Evolutionary conservation across 1,140 invertebrate genomes (phyloP).

Genomic region (Nasonia giraulti): DNA sequence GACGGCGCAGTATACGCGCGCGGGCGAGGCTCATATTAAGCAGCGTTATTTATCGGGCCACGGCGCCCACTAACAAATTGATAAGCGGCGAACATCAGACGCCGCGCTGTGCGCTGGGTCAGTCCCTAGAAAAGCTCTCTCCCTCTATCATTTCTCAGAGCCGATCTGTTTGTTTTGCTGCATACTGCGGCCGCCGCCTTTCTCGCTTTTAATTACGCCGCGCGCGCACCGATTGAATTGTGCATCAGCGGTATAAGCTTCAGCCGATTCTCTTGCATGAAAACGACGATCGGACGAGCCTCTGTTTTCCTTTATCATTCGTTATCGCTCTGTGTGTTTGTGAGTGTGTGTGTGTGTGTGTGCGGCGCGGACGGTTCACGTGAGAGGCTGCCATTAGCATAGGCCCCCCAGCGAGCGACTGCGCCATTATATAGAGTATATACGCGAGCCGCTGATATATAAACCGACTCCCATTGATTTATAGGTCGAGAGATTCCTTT

Average conservation of each 20-base stretch:
- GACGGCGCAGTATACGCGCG: neutral
- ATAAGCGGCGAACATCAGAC: constrained; percentile 70
- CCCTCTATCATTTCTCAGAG: constrained; percentile 34
- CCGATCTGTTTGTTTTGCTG: neutral
- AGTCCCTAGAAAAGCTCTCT: constrained; percentile 14
- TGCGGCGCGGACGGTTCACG: constrained; percentile 3
- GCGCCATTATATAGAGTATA: constrained; percentile 23
- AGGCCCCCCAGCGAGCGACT: constrained; percentile 47
- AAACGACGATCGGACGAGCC: neutral
- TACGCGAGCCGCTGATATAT: constrained; percentile 66
- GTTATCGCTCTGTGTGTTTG: constrained; percentile 43
- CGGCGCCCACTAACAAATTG: constrained; percentile 65
- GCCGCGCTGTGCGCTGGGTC: constrained; percentile 14
- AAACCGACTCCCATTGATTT: constrained; percentile 69
- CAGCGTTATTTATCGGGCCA: constrained; percentile 67
- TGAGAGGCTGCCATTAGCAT: constrained; percentile 70
- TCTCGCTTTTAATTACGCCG: neutral
- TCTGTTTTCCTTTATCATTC: constrained; percentile 33
- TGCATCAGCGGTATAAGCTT: neutral
- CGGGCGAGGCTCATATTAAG: constrained; percentile 60
- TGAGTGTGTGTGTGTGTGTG: too few relatives aligned
- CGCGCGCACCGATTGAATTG: neutral
- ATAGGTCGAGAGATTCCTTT: constrained; percentile 68
- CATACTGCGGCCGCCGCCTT: neutral
- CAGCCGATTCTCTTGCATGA: neutral